These are phyloP conservation scores for Omphaloscelis lunosa DNA, from an alignment of 2,888 invertebrate genomes.

Conservation along the genomic window DNA sequence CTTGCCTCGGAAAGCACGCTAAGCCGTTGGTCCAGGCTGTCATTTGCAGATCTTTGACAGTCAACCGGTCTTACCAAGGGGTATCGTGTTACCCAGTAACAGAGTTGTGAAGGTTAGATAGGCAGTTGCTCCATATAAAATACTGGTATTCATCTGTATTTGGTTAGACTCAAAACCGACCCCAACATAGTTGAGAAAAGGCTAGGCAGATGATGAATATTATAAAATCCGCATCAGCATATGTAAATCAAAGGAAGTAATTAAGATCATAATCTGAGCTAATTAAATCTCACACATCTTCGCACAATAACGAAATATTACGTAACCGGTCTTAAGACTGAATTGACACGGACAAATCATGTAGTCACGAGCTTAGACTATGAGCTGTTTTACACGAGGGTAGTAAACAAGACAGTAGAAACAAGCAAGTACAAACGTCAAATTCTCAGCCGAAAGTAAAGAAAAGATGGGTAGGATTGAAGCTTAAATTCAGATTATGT, in stretches of 20 bases:
- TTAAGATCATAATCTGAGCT: constrained; percentile 50
- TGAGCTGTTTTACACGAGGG: background rate
- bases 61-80: too few relatives aligned
- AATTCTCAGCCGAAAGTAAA: background rate
- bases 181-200: too few relatives aligned
- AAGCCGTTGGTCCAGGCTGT: too few relatives aligned
- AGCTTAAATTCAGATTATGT: background rate
- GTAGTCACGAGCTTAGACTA: constrained; percentile 42
- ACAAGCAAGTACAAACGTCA: background rate
- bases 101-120: too few relatives aligned
- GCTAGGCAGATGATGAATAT: background rate
- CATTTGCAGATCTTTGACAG: too few relatives aligned
- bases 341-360: constrained; percentile 30
- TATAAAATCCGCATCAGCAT: background rate
- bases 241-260: constrained; percentile 35
- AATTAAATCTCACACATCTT: constrained; percentile 60
- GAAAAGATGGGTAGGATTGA: background rate
- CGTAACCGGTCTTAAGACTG: constrained; percentile 47
- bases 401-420: background rate
- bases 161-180: too few relatives aligned
- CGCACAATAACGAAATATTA: constrained; percentile 42
- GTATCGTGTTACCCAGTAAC: too few relatives aligned
- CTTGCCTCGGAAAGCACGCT: too few relatives aligned
- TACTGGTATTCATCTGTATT: too few relatives aligned
- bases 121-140: too few relatives aligned